phyloP scores from a whole-genome alignment of 2,888 invertebrate species.

The Neoascia interrupta region DNA sequence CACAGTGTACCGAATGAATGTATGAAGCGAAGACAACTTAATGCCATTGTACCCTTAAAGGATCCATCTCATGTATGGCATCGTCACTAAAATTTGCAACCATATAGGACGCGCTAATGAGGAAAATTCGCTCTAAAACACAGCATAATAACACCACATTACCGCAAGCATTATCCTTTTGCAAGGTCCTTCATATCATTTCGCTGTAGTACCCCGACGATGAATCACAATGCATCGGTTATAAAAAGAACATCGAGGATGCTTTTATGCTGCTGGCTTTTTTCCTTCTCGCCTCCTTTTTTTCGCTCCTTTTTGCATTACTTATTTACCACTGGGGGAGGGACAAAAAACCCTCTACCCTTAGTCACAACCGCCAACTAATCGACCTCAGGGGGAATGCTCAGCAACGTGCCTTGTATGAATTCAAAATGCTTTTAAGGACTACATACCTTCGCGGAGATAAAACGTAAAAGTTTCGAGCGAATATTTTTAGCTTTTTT shows the following conservation, averaged over 20 bases:
- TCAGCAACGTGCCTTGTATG: conserved; percentile 57
- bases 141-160: conserved; percentile 35
- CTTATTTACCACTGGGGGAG: conserved; percentile 10
- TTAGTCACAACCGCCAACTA: conserved; percentile 51
- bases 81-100: conserved; percentile 30
- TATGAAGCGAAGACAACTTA: no score
- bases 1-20: no score
- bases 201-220: conserved; percentile 35
- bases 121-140: conserved; percentile 50
- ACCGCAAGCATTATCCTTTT: conserved; percentile 46
- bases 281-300: conserved; percentile 2
- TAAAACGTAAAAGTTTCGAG: conserved; percentile 55
- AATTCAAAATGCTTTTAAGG: conserved; percentile 61
- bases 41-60: conserved; percentile 17
- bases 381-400: conserved; percentile 63
- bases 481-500: conserved; percentile 38
- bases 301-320: conserved; percentile 1
- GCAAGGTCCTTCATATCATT: conserved; percentile 27
- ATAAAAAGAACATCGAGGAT: conserved; percentile 42
- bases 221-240: conserved; percentile 46
- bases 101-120: conserved; percentile 49
- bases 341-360: conserved; percentile 15
- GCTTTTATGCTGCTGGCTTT: conserved; percentile 39
- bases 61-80: no score
- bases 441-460: conserved; percentile 47